Conservation (phyloP, 1,140 invertebrate species). For the Ctenoplectra terminalis region DNA sequence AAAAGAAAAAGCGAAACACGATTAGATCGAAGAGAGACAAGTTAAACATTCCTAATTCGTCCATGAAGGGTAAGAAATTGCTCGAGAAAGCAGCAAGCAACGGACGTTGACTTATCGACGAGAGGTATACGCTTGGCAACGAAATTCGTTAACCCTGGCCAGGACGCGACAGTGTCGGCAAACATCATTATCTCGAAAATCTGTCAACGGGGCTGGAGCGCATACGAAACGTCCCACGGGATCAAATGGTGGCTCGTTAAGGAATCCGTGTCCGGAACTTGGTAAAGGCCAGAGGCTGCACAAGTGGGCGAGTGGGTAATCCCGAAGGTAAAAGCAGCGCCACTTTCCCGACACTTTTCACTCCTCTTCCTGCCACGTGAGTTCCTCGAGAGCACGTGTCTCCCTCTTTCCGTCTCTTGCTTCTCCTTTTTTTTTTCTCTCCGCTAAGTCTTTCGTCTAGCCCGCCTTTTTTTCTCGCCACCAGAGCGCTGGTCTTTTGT, state of each 20-base stretch:
- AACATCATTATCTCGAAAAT: slow-evolving; percentile 64
- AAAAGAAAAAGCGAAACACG: too few relatives aligned
- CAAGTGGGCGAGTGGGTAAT: slow-evolving; percentile 24
- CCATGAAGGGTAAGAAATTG: neutral
- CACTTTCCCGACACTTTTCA: slow-evolving; percentile 36
- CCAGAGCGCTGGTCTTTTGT: neutral
- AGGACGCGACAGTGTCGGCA: slow-evolving; percentile 14
- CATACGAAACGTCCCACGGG: slow-evolving; percentile 47
- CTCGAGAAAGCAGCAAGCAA: neutral
- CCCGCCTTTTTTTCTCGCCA: slow-evolving; percentile 12
- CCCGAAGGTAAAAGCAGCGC: slow-evolving; percentile 13
- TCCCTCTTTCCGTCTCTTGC: neutral
- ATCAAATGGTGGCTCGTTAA: slow-evolving; percentile 59
- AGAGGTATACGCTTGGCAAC: slow-evolving; percentile 17
- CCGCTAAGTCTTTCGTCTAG: neutral
- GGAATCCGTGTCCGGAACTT: slow-evolving; percentile 19
- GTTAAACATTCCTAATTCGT: too few relatives aligned
- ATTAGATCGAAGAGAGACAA: too few relatives aligned
- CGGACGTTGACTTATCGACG: slow-evolving; percentile 55
- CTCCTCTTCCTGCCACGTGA: slow-evolving; percentile 46
- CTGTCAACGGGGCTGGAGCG: slow-evolving; percentile 31
- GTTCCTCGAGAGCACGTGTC: slow-evolving; percentile 25
- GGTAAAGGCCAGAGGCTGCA: neutral
- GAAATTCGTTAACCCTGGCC: neutral
- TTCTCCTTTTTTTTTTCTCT: neutral